phyloP scores from a whole-genome alignment of 2,888 invertebrate genomes.

The Punctoribates punctum region DNA sequence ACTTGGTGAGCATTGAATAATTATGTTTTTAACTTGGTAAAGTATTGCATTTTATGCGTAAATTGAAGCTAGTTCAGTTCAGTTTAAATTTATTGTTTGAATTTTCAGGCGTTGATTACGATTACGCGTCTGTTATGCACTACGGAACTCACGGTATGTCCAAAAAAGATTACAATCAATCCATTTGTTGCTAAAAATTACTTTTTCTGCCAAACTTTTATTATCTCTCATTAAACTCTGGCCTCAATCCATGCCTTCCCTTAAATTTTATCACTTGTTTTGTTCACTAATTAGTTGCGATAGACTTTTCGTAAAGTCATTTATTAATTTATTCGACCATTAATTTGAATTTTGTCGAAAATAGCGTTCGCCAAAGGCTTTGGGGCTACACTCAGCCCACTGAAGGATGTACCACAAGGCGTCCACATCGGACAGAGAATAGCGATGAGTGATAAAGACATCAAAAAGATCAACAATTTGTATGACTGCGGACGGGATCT shows the following conservation, averaged over 20 bases:
- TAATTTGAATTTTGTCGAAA: no score
- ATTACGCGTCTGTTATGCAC: constrained; percentile 4
- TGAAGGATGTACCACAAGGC: not conserved
- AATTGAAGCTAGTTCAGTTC: no score
- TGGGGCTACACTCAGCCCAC: not conserved
- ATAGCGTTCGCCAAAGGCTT: not conserved
- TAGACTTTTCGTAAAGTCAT: no score
- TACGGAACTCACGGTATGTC: constrained; percentile 9
- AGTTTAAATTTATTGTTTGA: not conserved
- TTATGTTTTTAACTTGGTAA: no score
- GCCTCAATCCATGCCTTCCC: no score
- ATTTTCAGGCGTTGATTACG: constrained; percentile 1
- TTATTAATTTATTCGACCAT: not conserved
- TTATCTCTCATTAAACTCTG: no score
- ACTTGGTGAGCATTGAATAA: not conserved
- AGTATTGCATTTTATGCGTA: no score
- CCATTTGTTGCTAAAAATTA: no score
- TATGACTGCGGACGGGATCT: not conserved
- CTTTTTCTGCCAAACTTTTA: no score
- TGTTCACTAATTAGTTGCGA: no score
- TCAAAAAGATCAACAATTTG: constrained; percentile 10
- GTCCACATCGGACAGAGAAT: not conserved
- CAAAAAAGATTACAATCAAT: no score
- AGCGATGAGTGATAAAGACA: constrained; percentile 4
- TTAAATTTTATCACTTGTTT: no score